A percentile compares a stretch with the other conserved stretches of the same genome.
phyloP scores from a whole-genome alignment of 2,888 invertebrate species.

The Spialia ferax region DNA sequence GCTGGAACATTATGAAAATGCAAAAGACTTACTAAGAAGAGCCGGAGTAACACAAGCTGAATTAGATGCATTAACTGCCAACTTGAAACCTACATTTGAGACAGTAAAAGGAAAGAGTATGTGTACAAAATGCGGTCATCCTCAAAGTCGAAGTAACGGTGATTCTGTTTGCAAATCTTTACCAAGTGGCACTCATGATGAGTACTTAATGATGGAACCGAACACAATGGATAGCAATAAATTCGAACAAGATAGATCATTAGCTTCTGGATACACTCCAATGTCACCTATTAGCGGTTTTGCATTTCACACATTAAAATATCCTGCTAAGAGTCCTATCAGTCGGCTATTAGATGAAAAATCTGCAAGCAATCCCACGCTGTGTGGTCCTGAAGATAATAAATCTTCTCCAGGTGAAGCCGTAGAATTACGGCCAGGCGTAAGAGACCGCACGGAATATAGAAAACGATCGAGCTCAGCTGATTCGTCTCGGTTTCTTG shows the following conservation, averaged over 20 bases:
- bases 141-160: slow-evolving; percentile 50
- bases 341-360: slow-evolving; percentile 80
- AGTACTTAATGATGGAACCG: slow-evolving; percentile 91
- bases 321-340: slow-evolving; percentile 63
- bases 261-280: slow-evolving; percentile 88
- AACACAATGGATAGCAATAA: slow-evolving; percentile 65
- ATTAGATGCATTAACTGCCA: slow-evolving; percentile 72
- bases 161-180: slow-evolving; percentile 43
- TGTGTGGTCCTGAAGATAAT: slow-evolving; percentile 73
- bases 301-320: slow-evolving; percentile 71
- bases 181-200: slow-evolving; percentile 66
- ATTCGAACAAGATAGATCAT: slow-evolving; percentile 55
- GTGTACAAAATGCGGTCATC: slow-evolving; percentile 89
- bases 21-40: slow-evolving; percentile 88
- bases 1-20: slow-evolving; percentile 92
- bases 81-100: slow-evolving; percentile 60
- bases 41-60: slow-evolving; percentile 86
- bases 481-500: slow-evolving; percentile 90
- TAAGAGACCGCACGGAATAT: slow-evolving; percentile 54
- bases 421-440: slow-evolving; percentile 43
- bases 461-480: slow-evolving; percentile 91
- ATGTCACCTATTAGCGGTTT: slow-evolving; percentile 89
- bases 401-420: slow-evolving; percentile 38
- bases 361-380: slow-evolving; percentile 90
- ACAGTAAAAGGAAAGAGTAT: slow-evolving; percentile 69